Evolutionary conservation across 2,888 invertebrate species (phyloP).

Genomic region (Hirtodrosophila histrioides): DNA sequence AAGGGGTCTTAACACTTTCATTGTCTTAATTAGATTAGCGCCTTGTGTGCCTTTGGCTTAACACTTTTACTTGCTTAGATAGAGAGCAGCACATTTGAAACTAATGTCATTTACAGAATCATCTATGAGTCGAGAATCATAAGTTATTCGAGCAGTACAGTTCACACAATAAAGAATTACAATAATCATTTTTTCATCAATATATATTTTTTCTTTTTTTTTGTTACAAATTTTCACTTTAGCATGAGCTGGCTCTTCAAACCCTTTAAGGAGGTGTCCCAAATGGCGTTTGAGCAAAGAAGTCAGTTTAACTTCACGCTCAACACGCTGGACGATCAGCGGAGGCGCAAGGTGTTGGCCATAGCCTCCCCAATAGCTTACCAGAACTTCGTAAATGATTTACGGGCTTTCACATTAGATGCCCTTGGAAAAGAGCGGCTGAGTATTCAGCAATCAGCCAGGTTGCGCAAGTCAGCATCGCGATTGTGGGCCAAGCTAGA

Average conservation of each 20-base stretch:
- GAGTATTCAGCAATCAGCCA: not conserved
- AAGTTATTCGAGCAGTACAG: too few relatives aligned
- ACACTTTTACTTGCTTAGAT: not conserved
- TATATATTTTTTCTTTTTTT: too few relatives aligned
- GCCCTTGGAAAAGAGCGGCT: not conserved
- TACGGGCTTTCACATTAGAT: conserved; percentile 4
- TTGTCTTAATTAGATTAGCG: conserved; percentile 59
- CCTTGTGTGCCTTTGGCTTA: conserved; percentile 23
- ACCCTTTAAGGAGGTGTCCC: too few relatives aligned
- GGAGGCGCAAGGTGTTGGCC: conserved; percentile 7
- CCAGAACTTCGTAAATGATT: conserved; percentile 29
- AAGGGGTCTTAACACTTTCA: conserved; percentile 67
- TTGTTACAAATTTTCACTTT: too few relatives aligned
- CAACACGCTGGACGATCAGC: not conserved
- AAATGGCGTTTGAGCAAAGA: too few relatives aligned
- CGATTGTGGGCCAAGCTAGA: conserved; percentile 2
- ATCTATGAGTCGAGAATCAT: too few relatives aligned
- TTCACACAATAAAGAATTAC: too few relatives aligned
- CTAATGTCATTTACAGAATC: too few relatives aligned
- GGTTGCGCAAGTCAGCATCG: conserved; percentile 8
- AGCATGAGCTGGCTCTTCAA: too few relatives aligned
- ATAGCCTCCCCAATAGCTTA: conserved; percentile 30
- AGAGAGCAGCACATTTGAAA: not conserved
- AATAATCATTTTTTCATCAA: too few relatives aligned
- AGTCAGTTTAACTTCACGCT: conserved; percentile 2